Percentiles rank a stretch among this genome's conserved stretches.
These are phyloP conservation scores for Dromas ardeola DNA, from an alignment of 2,113 vertebrate genomes.

Conservation along the genomic window DNA sequence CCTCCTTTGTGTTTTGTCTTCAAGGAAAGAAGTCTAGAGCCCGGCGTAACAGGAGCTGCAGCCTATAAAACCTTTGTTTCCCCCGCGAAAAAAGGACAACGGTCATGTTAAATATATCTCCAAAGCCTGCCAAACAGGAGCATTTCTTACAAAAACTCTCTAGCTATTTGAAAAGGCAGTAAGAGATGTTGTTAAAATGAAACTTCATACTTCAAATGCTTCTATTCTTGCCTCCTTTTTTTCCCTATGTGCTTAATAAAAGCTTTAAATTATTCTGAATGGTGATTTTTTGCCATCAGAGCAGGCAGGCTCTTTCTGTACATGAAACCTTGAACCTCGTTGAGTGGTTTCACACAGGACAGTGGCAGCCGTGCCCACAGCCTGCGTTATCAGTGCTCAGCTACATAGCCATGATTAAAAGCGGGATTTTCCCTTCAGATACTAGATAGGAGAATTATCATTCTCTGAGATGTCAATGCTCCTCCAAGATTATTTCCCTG, in stretches of 20 bases:
- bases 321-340: neutral
- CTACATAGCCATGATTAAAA: neutral
- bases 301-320: neutral
- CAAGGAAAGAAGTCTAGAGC: neutral
- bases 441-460: neutral
- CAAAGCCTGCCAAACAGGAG: neutral
- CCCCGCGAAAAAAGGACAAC: neutral
- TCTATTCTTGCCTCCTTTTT: neutral
- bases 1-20: neutral
- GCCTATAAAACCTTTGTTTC: neutral
- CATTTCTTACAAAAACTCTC: neutral
- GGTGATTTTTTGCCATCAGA: neutral
- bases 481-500: neutral
- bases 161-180: neutral
- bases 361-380: rapidly evolving
- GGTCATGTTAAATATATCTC: neutral
- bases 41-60: neutral
- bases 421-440: neutral
- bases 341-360: neutral
- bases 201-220: neutral
- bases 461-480: rapidly evolving
- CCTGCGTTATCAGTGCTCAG: rapidly evolving
- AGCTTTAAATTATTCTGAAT: neutral
- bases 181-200: neutral
- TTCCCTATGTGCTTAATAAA: neutral